A percentile compares a stretch with the other conserved stretches of the same genome.
phyloP scores from a whole-genome alignment of 2,888 invertebrate species.

The Spilarctia lutea region DNA sequence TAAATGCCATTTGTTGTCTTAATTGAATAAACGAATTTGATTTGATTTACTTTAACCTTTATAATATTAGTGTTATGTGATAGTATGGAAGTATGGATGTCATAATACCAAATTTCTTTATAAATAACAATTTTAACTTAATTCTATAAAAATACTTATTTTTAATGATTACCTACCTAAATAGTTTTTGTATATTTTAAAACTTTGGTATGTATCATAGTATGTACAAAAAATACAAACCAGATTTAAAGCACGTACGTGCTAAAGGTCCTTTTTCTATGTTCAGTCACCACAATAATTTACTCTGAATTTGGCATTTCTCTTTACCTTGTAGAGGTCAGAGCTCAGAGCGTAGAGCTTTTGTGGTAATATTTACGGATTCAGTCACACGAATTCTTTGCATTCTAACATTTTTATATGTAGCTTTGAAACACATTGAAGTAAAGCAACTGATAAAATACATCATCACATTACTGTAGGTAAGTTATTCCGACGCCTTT shows the following conservation, averaged over 20 bases:
- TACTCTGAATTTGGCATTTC: conserved; percentile 19
- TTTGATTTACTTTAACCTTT: too few species aligned
- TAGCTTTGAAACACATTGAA: conserved; percentile 22
- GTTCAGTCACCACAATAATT: conserved; percentile 20
- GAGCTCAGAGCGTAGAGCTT: conserved; percentile 9
- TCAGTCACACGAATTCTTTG: conserved; percentile 39
- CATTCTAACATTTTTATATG: conserved; percentile 31
- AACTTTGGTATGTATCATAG: background rate
- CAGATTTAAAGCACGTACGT: background rate
- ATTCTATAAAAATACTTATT: conserved; percentile 32
- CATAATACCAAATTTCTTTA: too few species aligned
- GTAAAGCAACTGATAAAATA: background rate
- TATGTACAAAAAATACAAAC: background rate
- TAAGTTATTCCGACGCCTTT: background rate
- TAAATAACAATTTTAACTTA: too few species aligned
- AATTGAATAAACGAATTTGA: too few species aligned
- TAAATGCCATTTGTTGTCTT: too few species aligned
- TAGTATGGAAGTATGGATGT: too few species aligned
- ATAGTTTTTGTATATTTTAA: background rate
- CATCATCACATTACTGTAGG: background rate
- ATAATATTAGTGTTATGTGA: too few species aligned
- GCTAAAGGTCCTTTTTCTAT: conserved; percentile 9
- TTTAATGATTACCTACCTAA: background rate
- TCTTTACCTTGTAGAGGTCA: conserved; percentile 15
- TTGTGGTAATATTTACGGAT: conserved; percentile 31